Base-by-base conservation (phyloP, 2,797 vertebrate genomes). In the Gambusia yucatana region DNA sequence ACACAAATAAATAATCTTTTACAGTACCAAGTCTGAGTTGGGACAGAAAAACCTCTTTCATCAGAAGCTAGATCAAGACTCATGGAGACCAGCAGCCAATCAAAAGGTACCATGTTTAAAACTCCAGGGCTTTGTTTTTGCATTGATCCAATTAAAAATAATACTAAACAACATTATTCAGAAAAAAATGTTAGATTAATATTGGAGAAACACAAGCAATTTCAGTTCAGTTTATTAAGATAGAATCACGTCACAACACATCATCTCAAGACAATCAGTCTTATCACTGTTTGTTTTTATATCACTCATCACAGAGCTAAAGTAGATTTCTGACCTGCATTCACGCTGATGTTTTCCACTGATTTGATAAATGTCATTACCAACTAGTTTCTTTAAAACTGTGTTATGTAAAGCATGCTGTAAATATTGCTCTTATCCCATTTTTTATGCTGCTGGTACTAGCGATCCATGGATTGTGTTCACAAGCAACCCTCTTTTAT, bases 181-280 rank as follows among this genome's bases (percentile, higher is more conserved):
- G n/a, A 57, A 57, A 10, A 9, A 44, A n/a, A 44, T 14, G 25
- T 70, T 7, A 28, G 11, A 70, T 67, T 22, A 41, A 39, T 10
- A 39, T 14, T 20, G n/a, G 48, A 39, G 43, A 41, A 78, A 81
- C n/a, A 73, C 77, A 61, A 39, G 46, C 47, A n/a, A 57, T 71
- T 74, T 55, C 7, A 43, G 59, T 36, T 63, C 30, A 33, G 14
- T 63, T 63, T 36, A 33, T 33, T 61, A 17, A 3, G 33, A 16
- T 20, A 17, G 13, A 6, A 17, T 14, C 14, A 63, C 3, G 16
- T 17, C 28, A 63, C 55, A 59, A 59, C 11, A 59, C 30, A 33
- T 36, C 13, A 33, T 41, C 36, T 41, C 16, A 61, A 61, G 28
- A 33, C 14, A 61, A 28, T 59, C 13, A 13, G 30, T 28, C n/a